A percentile compares a stretch with the other conserved stretches of the same genome.
Conservation (phyloP, 2,888 invertebrate genomes). For the Maniola hyperantus region DNA sequence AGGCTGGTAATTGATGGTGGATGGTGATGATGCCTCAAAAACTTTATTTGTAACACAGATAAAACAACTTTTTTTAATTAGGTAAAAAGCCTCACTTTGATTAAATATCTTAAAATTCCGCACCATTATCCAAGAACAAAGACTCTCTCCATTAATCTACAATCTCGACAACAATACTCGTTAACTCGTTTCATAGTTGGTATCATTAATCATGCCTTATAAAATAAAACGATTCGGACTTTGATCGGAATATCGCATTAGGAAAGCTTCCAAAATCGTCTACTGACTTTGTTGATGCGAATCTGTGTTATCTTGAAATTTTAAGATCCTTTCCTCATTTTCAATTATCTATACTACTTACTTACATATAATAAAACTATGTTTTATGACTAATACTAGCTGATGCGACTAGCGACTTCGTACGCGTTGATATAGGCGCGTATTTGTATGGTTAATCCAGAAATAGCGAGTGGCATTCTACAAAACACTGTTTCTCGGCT, state of each 20-base stretch:
- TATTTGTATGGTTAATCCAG: no score
- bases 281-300: constrained; percentile 9
- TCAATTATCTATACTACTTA: no score
- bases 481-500: background rate
- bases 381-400: no score
- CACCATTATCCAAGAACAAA: constrained; percentile 46
- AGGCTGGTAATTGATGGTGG: no score
- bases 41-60: no score
- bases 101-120: constrained; percentile 32
- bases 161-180: constrained; percentile 52
- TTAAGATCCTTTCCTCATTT: no score
- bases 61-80: background rate
- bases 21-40: no score
- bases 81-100: constrained; percentile 3
- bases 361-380: no score
- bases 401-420: no score
- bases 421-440: no score
- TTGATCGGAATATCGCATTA: constrained; percentile 30
- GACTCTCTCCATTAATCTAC: constrained; percentile 49
- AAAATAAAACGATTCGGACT: constrained; percentile 24
- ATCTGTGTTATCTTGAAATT: background rate
- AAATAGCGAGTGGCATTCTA: background rate
- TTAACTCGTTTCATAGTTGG: constrained; percentile 43
- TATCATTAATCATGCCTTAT: constrained; percentile 34
- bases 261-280: constrained; percentile 31